Conservation (phyloP, 2,888 invertebrate species). For the Eilema depressum region DNA sequence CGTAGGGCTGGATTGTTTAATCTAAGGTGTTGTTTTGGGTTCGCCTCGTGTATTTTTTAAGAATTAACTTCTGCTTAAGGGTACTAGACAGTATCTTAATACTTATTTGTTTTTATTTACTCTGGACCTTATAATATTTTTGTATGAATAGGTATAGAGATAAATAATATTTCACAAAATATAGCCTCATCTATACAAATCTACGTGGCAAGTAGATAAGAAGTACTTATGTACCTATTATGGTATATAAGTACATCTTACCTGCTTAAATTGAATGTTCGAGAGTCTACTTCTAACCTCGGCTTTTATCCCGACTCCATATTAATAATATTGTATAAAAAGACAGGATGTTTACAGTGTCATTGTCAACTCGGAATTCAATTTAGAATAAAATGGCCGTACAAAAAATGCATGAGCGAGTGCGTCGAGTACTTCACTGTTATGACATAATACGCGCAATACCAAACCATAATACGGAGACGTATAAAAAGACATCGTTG, state of each 20-base stretch:
- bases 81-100: not conserved
- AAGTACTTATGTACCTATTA: too few species aligned
- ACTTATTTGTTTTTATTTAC: not conserved
- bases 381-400: slow-evolving; percentile 76
- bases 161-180: too few species aligned
- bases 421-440: slow-evolving; percentile 79
- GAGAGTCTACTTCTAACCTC: slow-evolving; percentile 30
- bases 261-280: slow-evolving; percentile 19
- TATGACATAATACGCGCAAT: slow-evolving; percentile 87
- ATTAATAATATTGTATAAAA: slow-evolving; percentile 72
- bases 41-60: slow-evolving; percentile 53
- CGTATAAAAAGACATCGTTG: slow-evolving; percentile 81
- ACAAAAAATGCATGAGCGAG: slow-evolving; percentile 75
- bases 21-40: slow-evolving; percentile 75
- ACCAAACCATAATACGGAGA: slow-evolving; percentile 78
- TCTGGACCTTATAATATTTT: not conserved
- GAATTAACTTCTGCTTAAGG: slow-evolving; percentile 26
- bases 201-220: not conserved
- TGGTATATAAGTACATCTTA: slow-evolving; percentile 1
- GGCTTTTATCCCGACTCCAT: slow-evolving; percentile 31
- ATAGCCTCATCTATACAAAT: not conserved
- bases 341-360: slow-evolving; percentile 81
- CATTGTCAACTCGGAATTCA: slow-evolving; percentile 83
- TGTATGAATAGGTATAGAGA: not conserved
- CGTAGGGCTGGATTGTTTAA: slow-evolving; percentile 82